These are phyloP conservation scores for Ascaphus truei DNA, from an alignment of 2,113 vertebrate species.

Conservation along the genomic window DNA sequence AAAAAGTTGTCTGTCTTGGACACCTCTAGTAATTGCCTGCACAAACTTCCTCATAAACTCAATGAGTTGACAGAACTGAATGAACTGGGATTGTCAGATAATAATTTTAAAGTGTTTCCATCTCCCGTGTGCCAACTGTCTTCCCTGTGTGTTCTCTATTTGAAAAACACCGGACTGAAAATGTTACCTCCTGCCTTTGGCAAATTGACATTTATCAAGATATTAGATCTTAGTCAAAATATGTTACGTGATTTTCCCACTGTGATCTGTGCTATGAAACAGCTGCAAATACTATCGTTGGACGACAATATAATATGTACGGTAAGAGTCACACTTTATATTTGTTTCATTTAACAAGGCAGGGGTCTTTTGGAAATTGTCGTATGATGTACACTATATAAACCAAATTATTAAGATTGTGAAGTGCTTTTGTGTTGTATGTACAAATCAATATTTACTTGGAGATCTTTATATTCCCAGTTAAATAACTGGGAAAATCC, in stretches of 20 bases:
- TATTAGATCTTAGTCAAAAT: slow-evolving; percentile 52
- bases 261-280: slow-evolving; percentile 38
- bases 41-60: slow-evolving; percentile 27
- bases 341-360: too few species aligned
- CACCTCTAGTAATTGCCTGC: slow-evolving; percentile 43
- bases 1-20: slow-evolving; percentile 40
- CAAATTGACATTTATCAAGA: slow-evolving; percentile 25
- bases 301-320: slow-evolving; percentile 53
- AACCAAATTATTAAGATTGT: too few species aligned
- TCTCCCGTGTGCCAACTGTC: slow-evolving; percentile 29
- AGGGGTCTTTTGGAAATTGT: too few species aligned
- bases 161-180: slow-evolving; percentile 2
- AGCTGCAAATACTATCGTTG: slow-evolving; percentile 48
- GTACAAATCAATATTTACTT: too few species aligned
- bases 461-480: too few species aligned
- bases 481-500: too few species aligned
- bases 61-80: slow-evolving; percentile 24
- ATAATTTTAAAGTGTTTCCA: slow-evolving; percentile 40
- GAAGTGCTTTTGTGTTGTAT: too few species aligned
- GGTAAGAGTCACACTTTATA: slow-evolving; percentile 40
- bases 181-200: slow-evolving; percentile 18
- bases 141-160: slow-evolving; percentile 31
- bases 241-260: slow-evolving; percentile 34
- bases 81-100: slow-evolving; percentile 40
- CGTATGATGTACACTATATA: too few species aligned